phyloP scores from a whole-genome alignment of 2,888 invertebrate species.

The Frankliniella fusca region DNA sequence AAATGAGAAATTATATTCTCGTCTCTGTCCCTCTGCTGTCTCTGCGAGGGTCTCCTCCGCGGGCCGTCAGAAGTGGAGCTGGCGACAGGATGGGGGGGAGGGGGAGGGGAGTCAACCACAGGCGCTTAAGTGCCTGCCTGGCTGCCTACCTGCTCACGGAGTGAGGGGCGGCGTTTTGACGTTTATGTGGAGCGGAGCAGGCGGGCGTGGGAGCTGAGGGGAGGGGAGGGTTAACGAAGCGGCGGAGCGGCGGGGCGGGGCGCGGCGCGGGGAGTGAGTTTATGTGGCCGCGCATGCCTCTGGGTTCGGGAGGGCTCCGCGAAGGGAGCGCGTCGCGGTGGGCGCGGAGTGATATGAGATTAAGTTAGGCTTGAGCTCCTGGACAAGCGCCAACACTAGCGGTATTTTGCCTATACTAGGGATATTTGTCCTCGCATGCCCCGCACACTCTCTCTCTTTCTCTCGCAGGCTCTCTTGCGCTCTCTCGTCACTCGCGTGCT shows the following conservation, averaged over 20 bases:
- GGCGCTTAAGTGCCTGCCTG: no score
- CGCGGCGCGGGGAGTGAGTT: no score
- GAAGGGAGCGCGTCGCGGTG: no score
- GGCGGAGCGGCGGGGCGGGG: no score
- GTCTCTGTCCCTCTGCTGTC: not conserved
- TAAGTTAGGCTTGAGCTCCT: not conserved
- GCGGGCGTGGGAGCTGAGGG: not conserved
- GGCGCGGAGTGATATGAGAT: no score
- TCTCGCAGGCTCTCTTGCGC: not conserved
- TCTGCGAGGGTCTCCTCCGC: no score
- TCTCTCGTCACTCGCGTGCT: not conserved
- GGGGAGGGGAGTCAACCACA: no score
- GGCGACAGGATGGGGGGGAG: no score
- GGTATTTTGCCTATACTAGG: not conserved
- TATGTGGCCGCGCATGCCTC: no score
- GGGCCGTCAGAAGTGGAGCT: no score
- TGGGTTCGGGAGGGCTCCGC: no score
- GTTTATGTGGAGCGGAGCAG: not conserved
- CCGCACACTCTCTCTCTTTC: not conserved
- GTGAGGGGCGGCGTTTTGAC: not conserved
- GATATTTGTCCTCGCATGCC: not conserved
- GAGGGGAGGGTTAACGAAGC: not conserved
- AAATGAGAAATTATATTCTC: constrained; percentile 6
- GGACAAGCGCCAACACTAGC: not conserved
- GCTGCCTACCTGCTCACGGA: not conserved